Base-by-base conservation (phyloP, 2,888 invertebrate species). In the Cosmopolites sordidus region DNA sequence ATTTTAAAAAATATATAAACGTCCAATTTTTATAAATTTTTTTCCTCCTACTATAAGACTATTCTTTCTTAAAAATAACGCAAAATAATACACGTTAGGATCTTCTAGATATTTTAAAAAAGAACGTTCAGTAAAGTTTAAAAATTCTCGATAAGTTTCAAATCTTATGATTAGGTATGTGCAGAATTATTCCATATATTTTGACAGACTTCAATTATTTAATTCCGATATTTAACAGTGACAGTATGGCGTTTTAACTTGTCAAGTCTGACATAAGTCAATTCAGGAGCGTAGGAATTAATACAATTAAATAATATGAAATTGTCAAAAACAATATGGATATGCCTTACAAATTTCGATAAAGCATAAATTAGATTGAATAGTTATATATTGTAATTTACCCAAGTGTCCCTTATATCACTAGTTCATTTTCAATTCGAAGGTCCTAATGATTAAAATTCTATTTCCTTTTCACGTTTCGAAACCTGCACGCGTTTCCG, bases 321-420 rank as follows among this genome's bases (percentile, higher is more conserved):
- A 33, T 33, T 12, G 16, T 16, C 40, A 40, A 40, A 40, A 38
- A 4, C 16, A n/a, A n/a, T 41, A 57, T 57, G 57, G 43, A 43
- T 57, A 53, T 57, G 57, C 57, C 57, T 57, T 57, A 57, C 50
- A 38, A 45, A 50, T 48, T 37, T 55, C 52, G 52, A 46, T 45
- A 52, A 52, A 47, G 49, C 42, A 46, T 53, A 57, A 48, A 51
- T 53, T 57, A 57, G 48, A 50, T 57, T 22, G 46, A 52, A 44
- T 52, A 52, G 49, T 45, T 53, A 50, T 53, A 57, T 53, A 57
- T 57, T 57, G 57, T 57, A 57, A 57, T 57, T 57, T 57, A 53
- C 57, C 57, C 57, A 57, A 57, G 57, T 57, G 57, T 18, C 57
- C 57, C 51, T 57, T 57, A 53, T 53, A 57, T 54, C 47, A 40